phyloP scores from a whole-genome alignment of 2,797 vertebrate genomes.

The Mareca strepera region DNA sequence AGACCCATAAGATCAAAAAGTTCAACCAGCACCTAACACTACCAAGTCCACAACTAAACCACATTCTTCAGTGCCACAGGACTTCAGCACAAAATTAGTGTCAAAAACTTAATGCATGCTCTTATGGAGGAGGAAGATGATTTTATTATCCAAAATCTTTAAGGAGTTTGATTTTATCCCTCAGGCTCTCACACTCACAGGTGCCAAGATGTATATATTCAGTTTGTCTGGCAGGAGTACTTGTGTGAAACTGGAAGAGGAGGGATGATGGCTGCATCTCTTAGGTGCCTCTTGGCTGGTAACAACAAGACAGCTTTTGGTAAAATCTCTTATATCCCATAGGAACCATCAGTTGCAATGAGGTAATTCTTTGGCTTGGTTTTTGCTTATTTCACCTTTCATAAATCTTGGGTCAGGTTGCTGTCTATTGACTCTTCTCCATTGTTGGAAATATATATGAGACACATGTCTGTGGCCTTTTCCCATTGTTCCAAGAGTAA shows the following conservation, averaged over 20 bases:
- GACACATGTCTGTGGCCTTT: neutral
- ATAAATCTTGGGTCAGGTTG: neutral
- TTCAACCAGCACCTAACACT: neutral
- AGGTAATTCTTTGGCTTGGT: neutral
- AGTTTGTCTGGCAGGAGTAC: neutral
- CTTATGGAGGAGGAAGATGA: neutral
- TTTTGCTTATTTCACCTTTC: neutral
- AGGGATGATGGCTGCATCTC: neutral
- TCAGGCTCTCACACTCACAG: neutral
- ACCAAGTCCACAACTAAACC: neutral
- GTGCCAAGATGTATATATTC: neutral
- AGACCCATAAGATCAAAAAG: neutral
- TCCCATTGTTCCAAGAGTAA: neutral
- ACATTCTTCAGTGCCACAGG: neutral
- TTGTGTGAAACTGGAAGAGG: neutral
- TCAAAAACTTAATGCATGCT: neutral
- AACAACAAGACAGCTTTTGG: neutral
- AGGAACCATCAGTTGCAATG: neutral
- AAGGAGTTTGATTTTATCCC: neutral
- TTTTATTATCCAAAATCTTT: neutral
- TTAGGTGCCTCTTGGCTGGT: neutral
- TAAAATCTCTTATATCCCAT: neutral
- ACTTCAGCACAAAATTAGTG: neutral
- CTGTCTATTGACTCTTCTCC: neutral
- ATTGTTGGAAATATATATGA: neutral